Percentiles rank a stretch among this genome's conserved stretches.
These are phyloP conservation scores for Protodeltote pygarga DNA, from an alignment of 2,888 invertebrate species.

Conservation along the genomic window DNA sequence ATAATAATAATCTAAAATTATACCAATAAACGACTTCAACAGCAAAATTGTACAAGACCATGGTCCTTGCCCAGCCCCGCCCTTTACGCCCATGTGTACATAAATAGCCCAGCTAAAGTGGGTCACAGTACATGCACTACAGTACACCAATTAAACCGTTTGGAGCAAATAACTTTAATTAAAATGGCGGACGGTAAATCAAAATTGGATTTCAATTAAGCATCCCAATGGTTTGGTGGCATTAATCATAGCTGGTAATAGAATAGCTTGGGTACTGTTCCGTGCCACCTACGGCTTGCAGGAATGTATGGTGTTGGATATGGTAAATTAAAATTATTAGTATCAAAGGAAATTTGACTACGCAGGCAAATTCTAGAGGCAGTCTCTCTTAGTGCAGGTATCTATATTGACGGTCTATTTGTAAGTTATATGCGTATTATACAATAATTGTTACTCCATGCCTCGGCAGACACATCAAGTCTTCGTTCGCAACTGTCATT, in stretches of 20 bases:
- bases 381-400: too few relatives aligned
- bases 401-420: too few relatives aligned
- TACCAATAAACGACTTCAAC: neutral
- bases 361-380: too few relatives aligned
- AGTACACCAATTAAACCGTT: slow-evolving; percentile 49
- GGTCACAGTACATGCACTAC: slow-evolving; percentile 27
- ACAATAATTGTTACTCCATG: too few relatives aligned
- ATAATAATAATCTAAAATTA: slow-evolving; percentile 12
- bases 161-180: slow-evolving; percentile 61
- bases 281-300: slow-evolving; percentile 48
- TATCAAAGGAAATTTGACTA: too few relatives aligned
- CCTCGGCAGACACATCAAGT: too few relatives aligned
- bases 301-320: slow-evolving; percentile 29
- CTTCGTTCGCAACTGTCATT: too few relatives aligned
- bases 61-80: slow-evolving; percentile 20
- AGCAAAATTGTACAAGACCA: slow-evolving; percentile 17
- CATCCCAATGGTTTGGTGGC: slow-evolving; percentile 63
- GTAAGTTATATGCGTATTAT: too few relatives aligned
- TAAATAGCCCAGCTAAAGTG: slow-evolving; percentile 24
- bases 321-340: slow-evolving; percentile 4
- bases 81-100: slow-evolving; percentile 25
- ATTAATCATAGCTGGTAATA: slow-evolving; percentile 68
- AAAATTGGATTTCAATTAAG: slow-evolving; percentile 74
- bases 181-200: slow-evolving; percentile 66
- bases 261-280: slow-evolving; percentile 55